These are phyloP conservation scores for Malaclemys terrapin DNA, from an alignment of 2,113 vertebrate genomes.

Conservation along the genomic window DNA sequence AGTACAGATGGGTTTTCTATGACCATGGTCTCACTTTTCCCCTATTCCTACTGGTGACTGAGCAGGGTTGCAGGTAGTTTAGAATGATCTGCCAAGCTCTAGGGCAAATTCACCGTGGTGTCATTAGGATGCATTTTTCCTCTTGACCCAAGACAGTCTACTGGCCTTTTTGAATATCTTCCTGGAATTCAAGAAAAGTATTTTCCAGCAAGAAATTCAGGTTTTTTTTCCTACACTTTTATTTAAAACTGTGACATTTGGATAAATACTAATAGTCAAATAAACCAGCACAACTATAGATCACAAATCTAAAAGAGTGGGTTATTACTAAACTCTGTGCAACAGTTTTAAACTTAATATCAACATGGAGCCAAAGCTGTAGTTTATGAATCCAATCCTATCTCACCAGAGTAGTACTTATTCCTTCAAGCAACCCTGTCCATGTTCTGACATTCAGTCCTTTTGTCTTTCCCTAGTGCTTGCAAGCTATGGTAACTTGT, in stretches of 20 bases:
- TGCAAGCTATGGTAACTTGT: background rate
- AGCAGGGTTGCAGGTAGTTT: background rate
- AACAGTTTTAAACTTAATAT: background rate
- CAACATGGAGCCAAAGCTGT: background rate
- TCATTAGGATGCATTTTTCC: too few relatives aligned
- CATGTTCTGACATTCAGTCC: background rate
- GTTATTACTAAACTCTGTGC: background rate
- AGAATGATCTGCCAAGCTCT: background rate
- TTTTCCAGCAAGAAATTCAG: fast-evolving
- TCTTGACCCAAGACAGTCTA: background rate
- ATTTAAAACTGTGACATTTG: background rate
- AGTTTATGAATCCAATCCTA: background rate
- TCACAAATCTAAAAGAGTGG: background rate
- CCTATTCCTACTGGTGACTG: too few relatives aligned
- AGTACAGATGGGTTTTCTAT: background rate
- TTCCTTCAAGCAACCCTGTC: background rate
- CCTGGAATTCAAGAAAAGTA: background rate
- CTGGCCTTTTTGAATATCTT: background rate
- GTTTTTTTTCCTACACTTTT: background rate
- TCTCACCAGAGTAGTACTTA: background rate
- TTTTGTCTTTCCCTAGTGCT: background rate
- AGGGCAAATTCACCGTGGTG: background rate
- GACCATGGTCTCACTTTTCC: background rate
- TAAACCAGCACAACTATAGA: background rate
- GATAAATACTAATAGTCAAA: background rate